phyloP scores from a whole-genome alignment of 37 sponge, comb jelly and placozoan species.

The Spongia lamella region DNA sequence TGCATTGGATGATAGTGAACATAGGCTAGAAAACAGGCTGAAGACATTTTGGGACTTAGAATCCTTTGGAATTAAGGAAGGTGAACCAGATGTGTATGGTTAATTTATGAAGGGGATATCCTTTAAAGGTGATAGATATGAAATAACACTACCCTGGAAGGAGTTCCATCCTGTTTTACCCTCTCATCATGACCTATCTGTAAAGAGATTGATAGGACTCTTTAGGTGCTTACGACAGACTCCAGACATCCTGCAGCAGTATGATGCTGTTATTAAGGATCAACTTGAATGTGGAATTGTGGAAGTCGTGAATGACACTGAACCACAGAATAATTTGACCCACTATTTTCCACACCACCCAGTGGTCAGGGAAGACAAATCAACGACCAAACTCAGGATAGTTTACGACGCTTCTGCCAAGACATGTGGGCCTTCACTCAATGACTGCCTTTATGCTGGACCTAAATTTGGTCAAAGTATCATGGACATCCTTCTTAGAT shows the following conservation, averaged over 20 bases:
- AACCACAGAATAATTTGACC: neutral
- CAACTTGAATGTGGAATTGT: neutral
- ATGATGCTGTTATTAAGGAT: constrained; percentile 13
- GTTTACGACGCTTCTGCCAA: constrained; percentile 10
- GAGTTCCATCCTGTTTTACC: neutral
- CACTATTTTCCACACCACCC: neutral
- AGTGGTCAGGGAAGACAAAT: constrained; percentile 7
- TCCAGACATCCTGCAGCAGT: neutral
- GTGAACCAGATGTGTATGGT: too few species aligned
- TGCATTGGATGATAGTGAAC: too few species aligned
- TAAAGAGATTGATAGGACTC: neutral
- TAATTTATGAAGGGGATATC: too few species aligned
- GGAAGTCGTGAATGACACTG: neutral
- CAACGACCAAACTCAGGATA: constrained; percentile 10
- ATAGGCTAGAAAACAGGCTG: neutral
- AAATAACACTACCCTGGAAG: too few species aligned
- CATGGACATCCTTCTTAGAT: neutral
- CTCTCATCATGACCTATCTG: neutral
- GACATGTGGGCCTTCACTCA: constrained; percentile 7
- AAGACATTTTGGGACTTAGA: neutral
- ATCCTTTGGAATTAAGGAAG: neutral
- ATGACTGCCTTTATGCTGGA: constrained; percentile 12
- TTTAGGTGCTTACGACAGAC: neutral
- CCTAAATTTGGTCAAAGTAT: neutral
- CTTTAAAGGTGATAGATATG: too few species aligned